Conservation (phyloP, 2,888 invertebrate genomes). For the Julus scanicus region DNA sequence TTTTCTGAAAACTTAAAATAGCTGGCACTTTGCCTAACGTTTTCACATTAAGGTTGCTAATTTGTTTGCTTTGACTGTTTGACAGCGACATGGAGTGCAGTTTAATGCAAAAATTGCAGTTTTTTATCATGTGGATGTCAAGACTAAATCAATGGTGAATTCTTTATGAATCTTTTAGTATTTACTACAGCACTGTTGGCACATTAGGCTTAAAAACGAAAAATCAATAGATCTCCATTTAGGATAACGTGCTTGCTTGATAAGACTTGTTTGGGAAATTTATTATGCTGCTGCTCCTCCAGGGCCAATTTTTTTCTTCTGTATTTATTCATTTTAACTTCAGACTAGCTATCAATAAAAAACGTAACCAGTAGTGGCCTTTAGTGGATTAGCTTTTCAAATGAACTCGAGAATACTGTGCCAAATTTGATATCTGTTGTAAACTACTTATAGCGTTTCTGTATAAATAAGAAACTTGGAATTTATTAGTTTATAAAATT, state of each 20-base stretch:
- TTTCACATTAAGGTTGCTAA: not conserved
- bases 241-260: not conserved
- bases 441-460: not conserved
- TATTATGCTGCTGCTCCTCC: not conserved
- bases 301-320: not conserved
- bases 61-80: not conserved
- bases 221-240: not conserved
- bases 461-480: not conserved
- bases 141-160: not conserved
- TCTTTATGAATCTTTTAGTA: not conserved
- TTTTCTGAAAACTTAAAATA: not conserved
- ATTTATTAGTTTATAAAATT: not conserved
- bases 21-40: not conserved
- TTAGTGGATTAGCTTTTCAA: not conserved
- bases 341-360: not conserved
- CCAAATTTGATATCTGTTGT: not conserved
- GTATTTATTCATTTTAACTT: not conserved
- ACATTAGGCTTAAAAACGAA: not conserved
- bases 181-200: not conserved
- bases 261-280: not conserved
- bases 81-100: conserved; percentile 11
- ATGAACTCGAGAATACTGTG: not conserved
- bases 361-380: not conserved
- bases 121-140: not conserved
- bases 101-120: not conserved